phyloP scores from a whole-genome alignment of 2,797 vertebrate genomes.

The Phalloptychus januarius region DNA sequence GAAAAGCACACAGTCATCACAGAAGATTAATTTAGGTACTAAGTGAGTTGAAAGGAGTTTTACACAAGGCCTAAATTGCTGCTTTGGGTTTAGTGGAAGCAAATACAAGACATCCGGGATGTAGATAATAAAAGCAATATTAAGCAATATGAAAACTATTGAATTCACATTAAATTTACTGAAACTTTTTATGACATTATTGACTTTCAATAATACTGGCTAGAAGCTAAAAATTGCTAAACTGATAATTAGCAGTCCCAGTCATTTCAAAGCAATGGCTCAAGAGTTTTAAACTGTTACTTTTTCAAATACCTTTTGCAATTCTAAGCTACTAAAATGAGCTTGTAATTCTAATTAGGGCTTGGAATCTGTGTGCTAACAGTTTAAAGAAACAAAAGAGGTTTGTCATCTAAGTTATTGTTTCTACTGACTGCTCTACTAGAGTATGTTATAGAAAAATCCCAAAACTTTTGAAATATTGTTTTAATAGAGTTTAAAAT shows the following conservation, averaged over 20 bases:
- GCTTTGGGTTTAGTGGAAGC: background rate
- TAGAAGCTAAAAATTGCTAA: background rate
- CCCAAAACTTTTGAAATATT: background rate
- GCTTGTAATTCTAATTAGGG: background rate
- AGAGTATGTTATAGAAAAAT: background rate
- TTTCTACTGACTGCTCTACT: background rate
- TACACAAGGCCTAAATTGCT: background rate
- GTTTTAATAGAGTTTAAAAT: background rate
- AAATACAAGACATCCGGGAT: background rate
- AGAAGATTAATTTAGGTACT: background rate
- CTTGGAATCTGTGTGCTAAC: background rate
- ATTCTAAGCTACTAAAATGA: background rate
- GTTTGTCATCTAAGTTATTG: background rate
- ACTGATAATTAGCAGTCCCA: background rate
- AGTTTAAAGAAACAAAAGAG: background rate
- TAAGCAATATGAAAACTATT: background rate
- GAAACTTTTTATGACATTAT: background rate
- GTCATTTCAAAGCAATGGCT: background rate
- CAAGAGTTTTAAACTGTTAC: background rate
- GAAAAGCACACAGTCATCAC: conserved; percentile 2
- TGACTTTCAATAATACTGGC: background rate
- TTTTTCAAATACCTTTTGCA: background rate
- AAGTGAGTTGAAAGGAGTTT: background rate
- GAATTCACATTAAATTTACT: background rate
- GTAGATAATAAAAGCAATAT: background rate